Percentiles rank a stretch among this genome's conserved stretches.
Evolutionary conservation across 2,797 vertebrate genomes (phyloP).

Genomic region (Oceanodroma leucorhoa): DNA sequence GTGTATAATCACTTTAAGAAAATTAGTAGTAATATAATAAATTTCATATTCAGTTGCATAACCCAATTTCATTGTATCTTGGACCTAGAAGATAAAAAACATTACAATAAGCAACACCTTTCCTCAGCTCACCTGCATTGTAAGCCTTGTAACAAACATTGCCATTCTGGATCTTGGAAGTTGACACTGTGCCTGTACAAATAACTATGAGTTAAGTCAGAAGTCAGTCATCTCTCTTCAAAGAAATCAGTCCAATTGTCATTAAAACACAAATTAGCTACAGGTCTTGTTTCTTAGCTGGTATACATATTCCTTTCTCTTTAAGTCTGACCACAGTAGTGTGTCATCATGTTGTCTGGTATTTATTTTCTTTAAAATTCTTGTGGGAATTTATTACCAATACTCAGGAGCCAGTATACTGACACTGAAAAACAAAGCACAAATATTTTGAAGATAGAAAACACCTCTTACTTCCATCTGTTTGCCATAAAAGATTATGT

Average conservation of each 20-base stretch:
- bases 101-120: not conserved
- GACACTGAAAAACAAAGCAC: not conserved
- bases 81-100: not conserved
- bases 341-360: not conserved
- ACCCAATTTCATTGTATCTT: not conserved
- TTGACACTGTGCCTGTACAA: not conserved
- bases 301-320: not conserved
- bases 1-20: not conserved
- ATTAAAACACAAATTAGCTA: not conserved
- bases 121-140: not conserved
- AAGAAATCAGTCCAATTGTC: not conserved
- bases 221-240: not conserved
- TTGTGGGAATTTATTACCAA: not conserved
- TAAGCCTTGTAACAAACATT: not conserved
- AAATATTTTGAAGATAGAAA: not conserved
- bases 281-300: not conserved
- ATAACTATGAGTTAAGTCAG: not conserved
- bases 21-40: not conserved
- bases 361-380: not conserved
- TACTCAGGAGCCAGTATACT: not conserved
- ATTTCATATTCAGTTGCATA: not conserved
- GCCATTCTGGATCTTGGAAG: not conserved
- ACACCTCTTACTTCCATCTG: not conserved
- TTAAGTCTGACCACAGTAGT: not conserved
- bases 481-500: not conserved